These are phyloP conservation scores for Tribolium madens DNA, from an alignment of 1,140 invertebrate genomes.

Conservation along the genomic window DNA sequence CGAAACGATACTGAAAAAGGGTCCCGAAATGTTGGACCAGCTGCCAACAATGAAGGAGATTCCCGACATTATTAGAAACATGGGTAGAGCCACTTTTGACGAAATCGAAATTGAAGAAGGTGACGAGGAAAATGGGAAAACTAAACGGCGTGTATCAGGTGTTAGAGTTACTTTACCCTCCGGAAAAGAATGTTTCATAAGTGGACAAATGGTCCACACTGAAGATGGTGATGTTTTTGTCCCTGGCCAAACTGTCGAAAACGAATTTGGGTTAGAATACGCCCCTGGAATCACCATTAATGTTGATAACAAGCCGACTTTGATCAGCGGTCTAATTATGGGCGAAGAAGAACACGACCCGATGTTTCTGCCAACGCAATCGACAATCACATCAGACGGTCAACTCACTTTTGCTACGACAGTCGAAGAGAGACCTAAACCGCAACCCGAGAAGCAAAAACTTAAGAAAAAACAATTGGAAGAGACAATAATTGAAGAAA, in stretches of 20 bases:
- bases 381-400: conserved; percentile 68
- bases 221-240: conserved; percentile 77
- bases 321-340: conserved; percentile 71
- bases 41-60: conserved; percentile 76
- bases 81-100: conserved; percentile 71
- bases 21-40: conserved; percentile 67
- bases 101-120: conserved; percentile 71
- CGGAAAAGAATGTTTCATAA: conserved; percentile 71
- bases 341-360: conserved; percentile 61
- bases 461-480: conserved; percentile 50
- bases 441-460: conserved; percentile 54
- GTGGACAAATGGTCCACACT: conserved; percentile 78
- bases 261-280: conserved; percentile 75
- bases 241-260: conserved; percentile 80
- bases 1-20: conserved; percentile 67
- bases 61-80: conserved; percentile 72
- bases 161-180: conserved; percentile 64
- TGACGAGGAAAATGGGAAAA: conserved; percentile 68
- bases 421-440: conserved; percentile 60
- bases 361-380: conserved; percentile 73
- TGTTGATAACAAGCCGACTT: conserved; percentile 74
- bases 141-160: conserved; percentile 65
- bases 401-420: conserved; percentile 67
- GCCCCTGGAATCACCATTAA: conserved; percentile 80
- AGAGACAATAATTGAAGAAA: conserved; percentile 40